phyloP scores from a whole-genome alignment of 2,888 invertebrate genomes.

The Teinopalpus imperialis region DNA sequence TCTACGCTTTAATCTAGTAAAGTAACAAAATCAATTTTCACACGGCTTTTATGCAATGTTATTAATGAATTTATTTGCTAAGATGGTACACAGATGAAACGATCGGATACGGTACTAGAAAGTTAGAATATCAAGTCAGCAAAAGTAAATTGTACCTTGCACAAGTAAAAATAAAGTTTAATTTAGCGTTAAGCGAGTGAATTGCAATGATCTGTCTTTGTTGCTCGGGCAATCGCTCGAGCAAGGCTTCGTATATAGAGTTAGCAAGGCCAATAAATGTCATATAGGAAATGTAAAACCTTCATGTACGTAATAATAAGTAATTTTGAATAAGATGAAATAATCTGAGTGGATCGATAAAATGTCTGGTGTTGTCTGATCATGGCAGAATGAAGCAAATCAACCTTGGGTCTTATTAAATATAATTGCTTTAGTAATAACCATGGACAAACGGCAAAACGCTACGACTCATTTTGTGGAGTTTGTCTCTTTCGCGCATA shows the following conservation, averaged over 20 bases:
- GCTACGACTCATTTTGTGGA: no score
- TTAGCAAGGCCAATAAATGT: background rate
- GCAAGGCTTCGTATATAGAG: slow-evolving; percentile 11
- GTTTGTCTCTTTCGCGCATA: no score
- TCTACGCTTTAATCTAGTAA: no score
- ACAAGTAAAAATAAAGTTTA: background rate
- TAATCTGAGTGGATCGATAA: no score
- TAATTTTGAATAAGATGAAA: no score
- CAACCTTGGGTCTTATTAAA: no score
- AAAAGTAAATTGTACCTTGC: background rate
- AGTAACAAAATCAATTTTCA: background rate
- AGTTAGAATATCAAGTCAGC: background rate
- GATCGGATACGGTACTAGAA: slow-evolving; percentile 5
- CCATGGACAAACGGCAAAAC: no score
- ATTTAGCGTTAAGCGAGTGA: background rate
- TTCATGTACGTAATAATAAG: background rate
- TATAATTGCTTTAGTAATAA: no score
- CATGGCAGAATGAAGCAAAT: no score
- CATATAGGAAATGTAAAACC: background rate
- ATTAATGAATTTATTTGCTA: slow-evolving; percentile 4
- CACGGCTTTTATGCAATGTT: slow-evolving; percentile 1
- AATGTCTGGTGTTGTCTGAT: no score
- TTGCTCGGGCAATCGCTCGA: background rate
- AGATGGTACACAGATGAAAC: background rate
- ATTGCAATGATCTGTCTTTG: slow-evolving; percentile 2